Percentiles rank a stretch among this genome's conserved stretches.
Conservation (phyloP, 2,113 vertebrate species). For the Phaethornis superciliosus region DNA sequence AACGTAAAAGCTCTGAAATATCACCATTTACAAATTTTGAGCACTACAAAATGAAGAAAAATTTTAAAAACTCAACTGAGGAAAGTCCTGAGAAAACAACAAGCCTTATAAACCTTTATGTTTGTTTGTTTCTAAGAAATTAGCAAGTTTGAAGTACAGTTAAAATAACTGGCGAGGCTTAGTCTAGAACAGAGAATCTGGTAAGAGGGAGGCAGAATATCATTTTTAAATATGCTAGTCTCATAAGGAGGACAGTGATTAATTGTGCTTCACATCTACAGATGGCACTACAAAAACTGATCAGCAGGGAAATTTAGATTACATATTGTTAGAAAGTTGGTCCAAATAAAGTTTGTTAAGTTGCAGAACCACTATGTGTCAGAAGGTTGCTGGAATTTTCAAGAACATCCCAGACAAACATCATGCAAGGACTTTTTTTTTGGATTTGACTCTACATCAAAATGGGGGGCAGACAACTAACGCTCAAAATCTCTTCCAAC, state of each 20-base stretch:
- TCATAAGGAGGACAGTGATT: constrained; percentile 56
- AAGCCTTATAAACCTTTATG: neutral
- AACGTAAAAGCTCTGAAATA: neutral
- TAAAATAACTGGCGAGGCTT: neutral
- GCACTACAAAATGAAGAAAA: neutral
- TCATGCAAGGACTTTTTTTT: neutral
- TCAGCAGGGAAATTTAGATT: constrained; percentile 62
- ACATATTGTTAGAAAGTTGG: constrained; percentile 37
- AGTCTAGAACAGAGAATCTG: neutral
- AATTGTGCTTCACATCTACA: constrained; percentile 50
- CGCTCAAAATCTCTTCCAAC: neutral
- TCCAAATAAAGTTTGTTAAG: constrained; percentile 36
- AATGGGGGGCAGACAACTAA: neutral
- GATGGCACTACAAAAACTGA: constrained; percentile 53
- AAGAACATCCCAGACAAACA: neutral
- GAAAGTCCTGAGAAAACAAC: neutral
- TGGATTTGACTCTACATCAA: neutral
- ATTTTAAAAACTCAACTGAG: neutral
- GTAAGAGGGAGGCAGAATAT: neutral
- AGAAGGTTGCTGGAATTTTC: neutral
- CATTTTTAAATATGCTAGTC: neutral
- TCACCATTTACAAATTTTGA: neutral
- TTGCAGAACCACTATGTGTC: neutral
- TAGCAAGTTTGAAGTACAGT: neutral
- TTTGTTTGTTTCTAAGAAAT: neutral